Evolutionary conservation across 2,888 invertebrate genomes (phyloP), one percentile per base, ranked within the genome.

Genomic region (Campoletis raptor): DNA sequence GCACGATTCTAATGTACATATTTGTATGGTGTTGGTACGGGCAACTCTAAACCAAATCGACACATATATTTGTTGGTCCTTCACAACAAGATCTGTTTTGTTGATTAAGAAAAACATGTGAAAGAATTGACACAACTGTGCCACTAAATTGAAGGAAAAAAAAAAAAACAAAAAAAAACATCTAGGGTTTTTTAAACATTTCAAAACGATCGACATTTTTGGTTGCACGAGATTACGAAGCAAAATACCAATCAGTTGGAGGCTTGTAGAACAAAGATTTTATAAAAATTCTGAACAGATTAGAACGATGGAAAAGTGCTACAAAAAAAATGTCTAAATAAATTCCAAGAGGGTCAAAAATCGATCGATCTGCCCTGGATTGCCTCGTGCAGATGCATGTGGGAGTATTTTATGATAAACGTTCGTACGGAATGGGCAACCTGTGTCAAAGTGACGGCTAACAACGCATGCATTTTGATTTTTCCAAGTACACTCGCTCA

Each of bases 1-100:
- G 73, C 67, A 42, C 45, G 72, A 67, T 21, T 42, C 52, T 69
- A 30, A 10, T 45, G 40, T 42, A 64, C 74, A 76, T 76, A 83
- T 83, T 69, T 30, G 40, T 78, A 24, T 69, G 42, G 69, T n/a
- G 69, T 42, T 10, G 37, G 61, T 30, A 61, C 24, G 15, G 61
- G 61, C 61, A 30, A 6, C 30, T 61, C 61, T 15, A 30, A 61
- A 61, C 30, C 61, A 12, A 61, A 61, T 61, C 61, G 30, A 15
- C 30, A 30, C 15, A 30, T 2, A 30, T 2, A 61, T 30, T 61
- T 30, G 15, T 30, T 12, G 12, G 30, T 61, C 30, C 30, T 30
- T 2, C 7, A 6, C 12, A 30, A 6, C 15, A 15, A 6, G 30
- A 30, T 61, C 15, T 4, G 15, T 15, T 61, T 57, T 30, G 12